Conservation (phyloP, 2,888 invertebrate genomes). For the Drosophila bunnanda region DNA sequence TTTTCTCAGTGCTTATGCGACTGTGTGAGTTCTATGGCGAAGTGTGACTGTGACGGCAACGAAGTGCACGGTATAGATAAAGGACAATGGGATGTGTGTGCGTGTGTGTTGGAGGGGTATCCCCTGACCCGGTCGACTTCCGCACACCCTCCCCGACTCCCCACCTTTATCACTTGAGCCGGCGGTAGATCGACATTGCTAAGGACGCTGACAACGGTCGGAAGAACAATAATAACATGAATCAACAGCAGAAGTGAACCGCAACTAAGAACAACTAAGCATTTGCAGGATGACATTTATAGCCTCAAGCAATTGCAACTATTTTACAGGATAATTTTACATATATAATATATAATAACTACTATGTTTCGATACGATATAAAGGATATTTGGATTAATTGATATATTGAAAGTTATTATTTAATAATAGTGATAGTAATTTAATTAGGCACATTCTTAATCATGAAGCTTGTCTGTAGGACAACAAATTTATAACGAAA, state of each 20-base stretch:
- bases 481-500: conserved; percentile 21
- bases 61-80: conserved; percentile 71
- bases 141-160: conserved; percentile 17
- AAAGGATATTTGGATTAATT: background rate
- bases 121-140: background rate
- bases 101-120: conserved; percentile 10
- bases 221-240: conserved; percentile 43
- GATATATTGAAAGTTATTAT: background rate
- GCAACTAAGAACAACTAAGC: conserved; percentile 2
- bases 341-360: too few relatives aligned
- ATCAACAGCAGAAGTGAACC: conserved; percentile 20
- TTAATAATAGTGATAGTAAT: background rate
- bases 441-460: background rate
- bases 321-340: background rate
- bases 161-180: conserved; percentile 55
- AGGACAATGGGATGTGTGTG: conserved; percentile 26
- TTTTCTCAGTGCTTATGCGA: conserved; percentile 5
- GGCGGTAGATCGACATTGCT: conserved; percentile 60
- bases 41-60: conserved; percentile 73
- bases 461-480: conserved; percentile 1
- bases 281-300: conserved; percentile 10
- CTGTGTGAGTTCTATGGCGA: conserved; percentile 29
- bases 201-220: conserved; percentile 60
- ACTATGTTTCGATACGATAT: too few relatives aligned
- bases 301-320: background rate